Evolutionary conservation across 2,888 invertebrate genomes (phyloP).

Genomic region (Prosopocoilus inquinatus): DNA sequence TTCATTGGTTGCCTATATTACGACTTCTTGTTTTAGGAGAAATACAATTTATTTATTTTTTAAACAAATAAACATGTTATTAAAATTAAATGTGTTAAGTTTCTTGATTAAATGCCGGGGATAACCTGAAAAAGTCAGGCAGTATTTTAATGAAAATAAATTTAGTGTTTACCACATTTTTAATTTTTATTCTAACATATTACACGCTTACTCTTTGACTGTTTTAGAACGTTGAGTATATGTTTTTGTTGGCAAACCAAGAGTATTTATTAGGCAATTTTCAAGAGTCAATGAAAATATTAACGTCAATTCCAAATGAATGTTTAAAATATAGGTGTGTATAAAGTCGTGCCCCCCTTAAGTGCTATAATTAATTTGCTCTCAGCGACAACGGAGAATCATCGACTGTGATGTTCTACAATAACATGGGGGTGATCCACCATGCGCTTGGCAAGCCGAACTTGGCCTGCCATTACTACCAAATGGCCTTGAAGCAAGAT

Average conservation of each 20-base stretch:
- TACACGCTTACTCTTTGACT: no score
- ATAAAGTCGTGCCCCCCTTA: neutral
- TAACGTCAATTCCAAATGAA: constrained; percentile 53
- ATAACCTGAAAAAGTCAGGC: no score
- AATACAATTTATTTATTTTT: no score
- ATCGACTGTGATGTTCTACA: constrained; percentile 66
- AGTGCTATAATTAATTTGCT: constrained; percentile 3
- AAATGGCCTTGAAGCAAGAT: constrained; percentile 76
- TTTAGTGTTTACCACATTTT: no score
- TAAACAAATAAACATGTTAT: no score
- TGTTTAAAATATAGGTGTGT: constrained; percentile 52
- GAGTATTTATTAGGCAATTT: constrained; percentile 65
- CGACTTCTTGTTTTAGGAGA: no score
- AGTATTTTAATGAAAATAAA: no score
- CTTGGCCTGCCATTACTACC: constrained; percentile 76
- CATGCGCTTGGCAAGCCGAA: constrained; percentile 78
- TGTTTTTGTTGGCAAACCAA: constrained; percentile 62
- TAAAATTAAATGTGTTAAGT: no score
- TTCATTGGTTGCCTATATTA: no score
- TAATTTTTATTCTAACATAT: no score
- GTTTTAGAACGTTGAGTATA: constrained; percentile 53
- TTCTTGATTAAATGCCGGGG: no score
- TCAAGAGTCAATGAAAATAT: constrained; percentile 60
- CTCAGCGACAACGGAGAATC: constrained; percentile 60
- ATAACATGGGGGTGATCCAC: constrained; percentile 80